Evolutionary conservation across 92 coral and sea anemone species (phyloP), one percentile per base, ranked within the genome.

Genomic region (Plumapathes pennacea): DNA sequence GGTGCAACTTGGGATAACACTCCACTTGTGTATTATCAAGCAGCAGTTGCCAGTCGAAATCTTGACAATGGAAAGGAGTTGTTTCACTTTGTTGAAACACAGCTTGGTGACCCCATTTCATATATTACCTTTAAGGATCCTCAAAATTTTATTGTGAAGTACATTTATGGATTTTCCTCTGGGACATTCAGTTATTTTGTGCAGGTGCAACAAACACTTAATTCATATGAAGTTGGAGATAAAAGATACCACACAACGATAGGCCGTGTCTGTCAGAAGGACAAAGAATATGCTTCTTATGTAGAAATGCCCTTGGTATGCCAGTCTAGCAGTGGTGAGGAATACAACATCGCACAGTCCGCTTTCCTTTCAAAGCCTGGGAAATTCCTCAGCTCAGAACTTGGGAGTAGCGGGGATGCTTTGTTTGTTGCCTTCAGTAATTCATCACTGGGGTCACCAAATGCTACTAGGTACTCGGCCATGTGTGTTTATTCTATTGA

Each of bases 231-330:
- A 13, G 13, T 26, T 0, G 31, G 32, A 1, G 10, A 13, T 11
- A n/a, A n/a, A n/a, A n/a, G n/a, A n/a, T 69, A 77, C 24, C 69
- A 59, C 29, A 77, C 80, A 36, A 70, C 64, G 34, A 67, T 87
- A 30, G 29, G 56, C 17, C 81, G 82, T 27, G 52, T 87, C 19
- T 87, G 96, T 49, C 86, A 87, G 45, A 70, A 58, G 39, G 86
- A 77, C 53, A 49, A 28, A 15, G 7, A 26, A 17, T 87, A 75
- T 53, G 7, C 22, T 4, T 42, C 86, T 4, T 87, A 77, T 67
- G 59, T 81, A 7, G 90, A 87, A 68, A 53, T 87, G 1, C 90
- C 86, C 17, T 61, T 87, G 54, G 62, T 51, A 17, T 87, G 96
- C 45, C 50, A 37, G 6, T 64, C 76, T 18, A 37, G 47, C 4